phyloP scores from a whole-genome alignment of 1,140 invertebrate genomes.

The Diorhabda carinulata region DNA sequence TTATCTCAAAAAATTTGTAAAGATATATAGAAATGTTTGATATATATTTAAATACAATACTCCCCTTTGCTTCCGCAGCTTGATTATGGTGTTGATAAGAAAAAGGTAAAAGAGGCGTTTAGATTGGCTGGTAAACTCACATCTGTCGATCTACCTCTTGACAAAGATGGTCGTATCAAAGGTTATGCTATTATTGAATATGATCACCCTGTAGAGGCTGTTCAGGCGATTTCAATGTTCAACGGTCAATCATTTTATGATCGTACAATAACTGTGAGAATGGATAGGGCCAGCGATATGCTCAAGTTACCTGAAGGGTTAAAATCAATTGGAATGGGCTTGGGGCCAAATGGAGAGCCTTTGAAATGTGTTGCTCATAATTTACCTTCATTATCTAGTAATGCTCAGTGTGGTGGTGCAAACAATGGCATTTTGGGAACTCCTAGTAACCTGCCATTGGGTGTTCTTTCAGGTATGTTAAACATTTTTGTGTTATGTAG shows the following conservation, averaged over 20 bases:
- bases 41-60: too few relatives aligned
- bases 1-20: too few relatives aligned
- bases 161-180: slow-evolving; percentile 94
- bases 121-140: slow-evolving; percentile 92
- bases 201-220: slow-evolving; percentile 96
- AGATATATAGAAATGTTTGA: too few relatives aligned
- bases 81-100: slow-evolving; percentile 92
- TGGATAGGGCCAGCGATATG: slow-evolving; percentile 68
- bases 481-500: too few relatives aligned
- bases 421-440: background rate
- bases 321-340: slow-evolving; percentile 83
- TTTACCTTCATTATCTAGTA: slow-evolving; percentile 53
- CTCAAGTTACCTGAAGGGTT: slow-evolving; percentile 83
- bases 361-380: slow-evolving; percentile 80
- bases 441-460: background rate
- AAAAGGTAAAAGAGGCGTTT: slow-evolving; percentile 94
- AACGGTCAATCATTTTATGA: slow-evolving; percentile 93
- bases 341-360: slow-evolving; percentile 87
- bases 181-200: slow-evolving; percentile 95
- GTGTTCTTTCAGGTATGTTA: background rate
- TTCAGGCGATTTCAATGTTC: slow-evolving; percentile 98
- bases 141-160: slow-evolving; percentile 85
- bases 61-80: slow-evolving; percentile 58
- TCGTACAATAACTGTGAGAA: slow-evolving; percentile 86
- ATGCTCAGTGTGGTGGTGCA: background rate